Conservation (phyloP, 2,113 vertebrate species). For the Dromas ardeola region DNA sequence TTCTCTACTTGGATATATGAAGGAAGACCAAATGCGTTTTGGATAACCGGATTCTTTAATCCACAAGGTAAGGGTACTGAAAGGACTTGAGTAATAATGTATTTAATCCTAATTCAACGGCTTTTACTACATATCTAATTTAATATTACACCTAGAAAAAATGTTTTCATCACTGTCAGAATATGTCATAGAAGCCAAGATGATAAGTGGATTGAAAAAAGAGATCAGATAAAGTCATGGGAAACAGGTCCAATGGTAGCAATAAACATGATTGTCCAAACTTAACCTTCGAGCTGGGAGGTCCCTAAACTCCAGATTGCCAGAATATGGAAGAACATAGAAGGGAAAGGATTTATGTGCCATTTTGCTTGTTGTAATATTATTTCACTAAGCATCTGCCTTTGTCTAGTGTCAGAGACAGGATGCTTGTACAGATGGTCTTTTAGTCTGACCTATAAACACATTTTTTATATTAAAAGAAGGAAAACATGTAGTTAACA, state of each 20-base stretch:
- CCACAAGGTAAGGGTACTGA: conserved; percentile 73
- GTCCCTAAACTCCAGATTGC: not conserved
- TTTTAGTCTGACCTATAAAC: not conserved
- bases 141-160: not conserved
- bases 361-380: not conserved
- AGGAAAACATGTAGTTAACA: not conserved
- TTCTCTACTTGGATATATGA: conserved; percentile 78
- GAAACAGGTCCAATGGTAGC: not conserved
- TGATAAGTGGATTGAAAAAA: not conserved
- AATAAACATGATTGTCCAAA: not conserved
- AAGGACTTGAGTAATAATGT: not conserved
- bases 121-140: not conserved
- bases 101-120: not conserved
- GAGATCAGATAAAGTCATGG: not conserved
- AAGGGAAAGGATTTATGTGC: not conserved
- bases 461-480: not conserved
- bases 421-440: not conserved
- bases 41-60: conserved; percentile 85
- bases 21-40: conserved; percentile 78
- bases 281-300: not conserved
- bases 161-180: not conserved
- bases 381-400: not conserved
- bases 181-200: not conserved
- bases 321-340: not conserved
- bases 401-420: not conserved